These are phyloP conservation scores for Vireo griseus DNA, from an alignment of 2,797 vertebrate genomes.

Conservation along the genomic window DNA sequence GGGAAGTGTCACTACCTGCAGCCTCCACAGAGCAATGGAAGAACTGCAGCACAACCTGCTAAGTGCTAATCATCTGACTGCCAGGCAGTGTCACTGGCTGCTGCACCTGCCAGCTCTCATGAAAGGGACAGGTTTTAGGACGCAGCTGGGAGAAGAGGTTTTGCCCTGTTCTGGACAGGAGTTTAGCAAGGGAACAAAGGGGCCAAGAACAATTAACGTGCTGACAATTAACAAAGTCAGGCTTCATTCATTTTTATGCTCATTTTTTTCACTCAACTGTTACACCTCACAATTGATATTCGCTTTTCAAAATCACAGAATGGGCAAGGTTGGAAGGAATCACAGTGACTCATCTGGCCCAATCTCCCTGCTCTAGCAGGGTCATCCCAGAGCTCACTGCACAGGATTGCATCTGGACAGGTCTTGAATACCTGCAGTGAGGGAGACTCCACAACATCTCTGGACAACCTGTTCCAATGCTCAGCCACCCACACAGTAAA, in stretches of 20 bases:
- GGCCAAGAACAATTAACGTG: neutral
- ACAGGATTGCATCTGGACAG: neutral
- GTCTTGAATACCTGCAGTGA: neutral
- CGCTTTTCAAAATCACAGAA: neutral
- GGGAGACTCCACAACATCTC: neutral
- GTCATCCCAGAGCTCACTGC: neutral
- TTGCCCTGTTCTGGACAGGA: neutral
- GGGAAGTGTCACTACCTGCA: neutral
- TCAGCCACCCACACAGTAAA: neutral
- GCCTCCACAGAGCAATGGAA: neutral
- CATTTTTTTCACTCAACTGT: neutral
- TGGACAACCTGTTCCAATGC: neutral
- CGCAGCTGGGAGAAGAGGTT: neutral
- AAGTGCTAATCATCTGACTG: neutral
- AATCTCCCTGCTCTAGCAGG: neutral
- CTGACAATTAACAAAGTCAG: neutral
- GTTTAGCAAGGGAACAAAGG: neutral
- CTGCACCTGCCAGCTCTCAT: neutral
- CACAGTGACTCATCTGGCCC: neutral
- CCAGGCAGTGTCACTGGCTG: neutral
- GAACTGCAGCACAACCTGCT: rapidly evolving
- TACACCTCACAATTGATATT: neutral
- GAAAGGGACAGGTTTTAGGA: neutral
- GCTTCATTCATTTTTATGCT: neutral
- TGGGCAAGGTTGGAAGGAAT: neutral